Evolutionary conservation across 2,797 vertebrate genomes (phyloP), one percentile per base, ranked within the genome.

Genomic region (Coregonus ussuriensis): DNA sequence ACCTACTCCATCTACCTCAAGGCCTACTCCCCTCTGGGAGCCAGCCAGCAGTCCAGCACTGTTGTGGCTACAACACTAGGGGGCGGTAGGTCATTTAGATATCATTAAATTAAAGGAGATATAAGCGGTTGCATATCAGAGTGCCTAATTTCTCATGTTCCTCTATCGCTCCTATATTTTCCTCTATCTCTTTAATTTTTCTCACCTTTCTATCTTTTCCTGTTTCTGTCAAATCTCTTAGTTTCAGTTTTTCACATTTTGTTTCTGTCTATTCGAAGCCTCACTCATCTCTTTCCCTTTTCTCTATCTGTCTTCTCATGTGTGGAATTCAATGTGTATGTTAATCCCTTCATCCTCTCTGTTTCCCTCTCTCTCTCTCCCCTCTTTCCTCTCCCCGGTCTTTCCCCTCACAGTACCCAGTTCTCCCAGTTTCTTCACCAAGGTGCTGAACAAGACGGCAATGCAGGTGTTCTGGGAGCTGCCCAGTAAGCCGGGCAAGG

Each of bases 391-490:
- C 63, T 29, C 29, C 14, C 71, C 63, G 71, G 11, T 70, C 33
- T 52, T 29, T 72, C 21, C 35, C 53, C 29, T 72, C 81, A 13
- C 83, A 95, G 94, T 93, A 74, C 94, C 95, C 29, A 84, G 80
- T 6, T 51, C 92, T 75, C 89, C 89, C 25, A 91, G 83, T 33
- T 95, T 95, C 89, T 94, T 94, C 86, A 92, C 91, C 0, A 92
- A 91, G 77, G 91, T 95, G 18, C 77, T 95, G 76, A 93, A 91
- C 74, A 85, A 87, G 81, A 93, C 93, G 0, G 85, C 93, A 0
- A 84, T 94, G 83, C 93, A 92, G 90, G 93, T 93, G 72, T 93
- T 91, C 86, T 95, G 94, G 95, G 92, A 94, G 76, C 89, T 92
- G 52, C 89, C 94, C 1, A 63, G 80, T 63, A 89, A 87, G 54